Evolutionary conservation across 2,797 vertebrate genomes (phyloP).

Genomic region (Champsocephalus gunnari): DNA sequence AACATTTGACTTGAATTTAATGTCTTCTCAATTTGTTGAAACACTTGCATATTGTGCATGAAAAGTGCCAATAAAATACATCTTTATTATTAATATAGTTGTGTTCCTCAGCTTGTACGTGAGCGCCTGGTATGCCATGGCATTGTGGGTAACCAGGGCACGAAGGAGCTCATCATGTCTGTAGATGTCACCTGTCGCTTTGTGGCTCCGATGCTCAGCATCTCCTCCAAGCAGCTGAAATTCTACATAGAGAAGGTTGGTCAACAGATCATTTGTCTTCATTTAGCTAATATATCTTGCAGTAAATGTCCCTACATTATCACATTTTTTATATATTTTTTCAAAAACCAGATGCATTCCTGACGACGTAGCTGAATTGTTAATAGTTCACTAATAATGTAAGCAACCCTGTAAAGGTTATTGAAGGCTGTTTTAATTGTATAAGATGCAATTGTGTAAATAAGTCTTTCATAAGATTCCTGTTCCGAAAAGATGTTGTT

Average conservation of each 20-base stretch:
- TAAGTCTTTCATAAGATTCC: background rate
- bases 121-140: constrained; percentile 87
- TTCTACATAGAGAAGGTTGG: constrained; percentile 89
- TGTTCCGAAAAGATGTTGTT: background rate
- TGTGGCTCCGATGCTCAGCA: constrained; percentile 82
- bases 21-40: too few species aligned
- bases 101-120: constrained; percentile 80
- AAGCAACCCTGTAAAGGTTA: background rate
- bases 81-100: background rate
- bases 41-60: too few species aligned
- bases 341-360: background rate
- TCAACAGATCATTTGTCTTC: background rate
- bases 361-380: background rate
- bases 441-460: background rate
- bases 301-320: background rate
- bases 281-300: background rate
- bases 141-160: constrained; percentile 75
- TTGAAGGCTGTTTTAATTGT: background rate
- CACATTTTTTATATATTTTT: background rate
- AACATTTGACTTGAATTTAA: too few species aligned
- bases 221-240: constrained; percentile 85
- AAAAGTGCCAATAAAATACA: too few species aligned
- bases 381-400: background rate
- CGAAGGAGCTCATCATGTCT: constrained; percentile 81
- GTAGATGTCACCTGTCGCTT: constrained; percentile 87